These are phyloP conservation scores for Cossypha polioptera DNA, from an alignment of 2,797 vertebrate species.

Conservation along the genomic window DNA sequence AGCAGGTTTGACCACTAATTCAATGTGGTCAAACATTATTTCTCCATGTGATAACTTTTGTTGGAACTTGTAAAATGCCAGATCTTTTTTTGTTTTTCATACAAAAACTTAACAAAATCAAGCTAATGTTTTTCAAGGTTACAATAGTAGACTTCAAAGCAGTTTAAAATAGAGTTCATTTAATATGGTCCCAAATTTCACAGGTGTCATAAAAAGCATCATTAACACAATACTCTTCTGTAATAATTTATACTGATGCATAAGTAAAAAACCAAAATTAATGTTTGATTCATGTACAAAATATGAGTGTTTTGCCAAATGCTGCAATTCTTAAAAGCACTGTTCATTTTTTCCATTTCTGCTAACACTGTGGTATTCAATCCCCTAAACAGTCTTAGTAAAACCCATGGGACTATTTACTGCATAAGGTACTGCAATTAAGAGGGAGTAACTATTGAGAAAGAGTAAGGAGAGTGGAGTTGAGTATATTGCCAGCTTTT, in stretches of 20 bases:
- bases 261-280: background rate
- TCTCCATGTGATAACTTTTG: background rate
- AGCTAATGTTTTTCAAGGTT: background rate
- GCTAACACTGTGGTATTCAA: background rate
- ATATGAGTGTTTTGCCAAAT: background rate
- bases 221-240: background rate
- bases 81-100: background rate
- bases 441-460: background rate
- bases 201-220: background rate
- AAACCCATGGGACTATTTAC: background rate
- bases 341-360: conserved; percentile 13
- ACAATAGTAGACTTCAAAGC: background rate
- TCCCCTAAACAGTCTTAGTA: background rate
- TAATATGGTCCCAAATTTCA: background rate
- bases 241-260: background rate
- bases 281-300: background rate
- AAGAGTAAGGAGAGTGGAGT: background rate
- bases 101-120: background rate
- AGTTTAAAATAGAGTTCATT: background rate
- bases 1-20: background rate
- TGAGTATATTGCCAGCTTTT: background rate
- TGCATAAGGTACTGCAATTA: background rate
- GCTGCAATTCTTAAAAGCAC: background rate
- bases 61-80: background rate
- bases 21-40: background rate